These are phyloP conservation scores for Pangasius krempfi DNA, from an alignment of 2,797 vertebrate species.

Conservation along the genomic window DNA sequence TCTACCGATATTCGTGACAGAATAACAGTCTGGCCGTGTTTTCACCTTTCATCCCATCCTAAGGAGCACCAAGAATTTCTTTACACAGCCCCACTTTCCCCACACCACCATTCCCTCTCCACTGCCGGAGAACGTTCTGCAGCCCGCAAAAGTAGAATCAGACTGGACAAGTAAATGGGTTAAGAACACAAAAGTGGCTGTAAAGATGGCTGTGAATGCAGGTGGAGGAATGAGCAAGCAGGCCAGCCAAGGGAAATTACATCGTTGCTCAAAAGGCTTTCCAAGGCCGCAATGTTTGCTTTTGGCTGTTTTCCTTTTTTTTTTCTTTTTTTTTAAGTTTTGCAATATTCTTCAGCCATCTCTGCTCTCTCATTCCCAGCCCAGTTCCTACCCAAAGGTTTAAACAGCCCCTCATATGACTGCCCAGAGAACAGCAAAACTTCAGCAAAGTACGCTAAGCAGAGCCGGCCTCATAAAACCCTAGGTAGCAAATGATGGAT, in stretches of 20 bases:
- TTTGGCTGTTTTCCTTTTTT: slow-evolving; percentile 6
- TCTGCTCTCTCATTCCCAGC: slow-evolving; percentile 19
- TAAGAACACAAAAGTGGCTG: slow-evolving; percentile 62
- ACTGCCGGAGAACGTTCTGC: slow-evolving; percentile 49
- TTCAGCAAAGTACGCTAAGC: slow-evolving; percentile 2
- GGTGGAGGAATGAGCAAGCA: slow-evolving; percentile 51
- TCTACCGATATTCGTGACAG: not conserved
- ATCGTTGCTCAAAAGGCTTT: slow-evolving; percentile 42
- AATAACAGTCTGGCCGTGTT: slow-evolving; percentile 22
- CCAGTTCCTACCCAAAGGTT: slow-evolving; percentile 14
- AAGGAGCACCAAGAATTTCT: slow-evolving; percentile 36
- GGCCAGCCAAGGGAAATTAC: slow-evolving; percentile 53
- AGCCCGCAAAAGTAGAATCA: slow-evolving; percentile 50
- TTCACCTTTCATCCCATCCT: slow-evolving; percentile 29
- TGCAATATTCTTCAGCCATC: slow-evolving; percentile 38
- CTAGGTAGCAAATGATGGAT: slow-evolving; percentile 35
- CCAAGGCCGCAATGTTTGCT: slow-evolving; percentile 42
- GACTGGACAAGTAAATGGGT: slow-evolving; percentile 60
- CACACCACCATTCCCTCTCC: not conserved
- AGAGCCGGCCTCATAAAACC: slow-evolving; percentile 38
- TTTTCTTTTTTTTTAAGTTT: slow-evolving; percentile 26
- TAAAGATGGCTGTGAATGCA: slow-evolving; percentile 57
- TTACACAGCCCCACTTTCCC: slow-evolving; percentile 14
- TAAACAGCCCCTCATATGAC: slow-evolving; percentile 25
- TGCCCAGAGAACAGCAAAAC: slow-evolving; percentile 24